Conservation (phyloP, 2,888 invertebrate genomes). For the Eilema sororculum region DNA sequence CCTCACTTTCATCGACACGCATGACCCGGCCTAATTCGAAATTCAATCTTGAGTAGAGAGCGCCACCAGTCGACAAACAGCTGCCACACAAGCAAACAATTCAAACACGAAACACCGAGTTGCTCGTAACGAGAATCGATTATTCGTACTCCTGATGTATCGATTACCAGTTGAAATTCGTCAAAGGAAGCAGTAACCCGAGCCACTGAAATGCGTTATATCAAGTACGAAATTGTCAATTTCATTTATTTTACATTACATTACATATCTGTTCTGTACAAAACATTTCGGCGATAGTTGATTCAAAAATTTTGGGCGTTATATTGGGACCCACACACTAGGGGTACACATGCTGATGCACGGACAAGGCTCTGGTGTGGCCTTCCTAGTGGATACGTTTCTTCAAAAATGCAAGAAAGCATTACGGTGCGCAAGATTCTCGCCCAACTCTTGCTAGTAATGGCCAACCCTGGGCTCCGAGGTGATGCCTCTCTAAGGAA, state of each 20-base stretch:
- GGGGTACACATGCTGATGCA: no score
- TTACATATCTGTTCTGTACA: no score
- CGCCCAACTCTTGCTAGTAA: no score
- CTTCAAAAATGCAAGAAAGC: no score
- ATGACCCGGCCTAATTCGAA: constrained; percentile 53
- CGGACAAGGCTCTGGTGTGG: no score
- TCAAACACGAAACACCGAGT: constrained; percentile 37
- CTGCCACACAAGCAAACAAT: constrained; percentile 44
- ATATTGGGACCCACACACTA: no score
- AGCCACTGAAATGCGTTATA: neutral
- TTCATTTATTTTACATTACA: neutral
- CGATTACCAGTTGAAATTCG: constrained; percentile 10
- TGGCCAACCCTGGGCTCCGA: no score
- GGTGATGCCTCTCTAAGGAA: neutral
- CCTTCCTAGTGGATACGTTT: no score
- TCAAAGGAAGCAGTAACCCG: constrained; percentile 2
- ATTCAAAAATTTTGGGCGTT: no score
- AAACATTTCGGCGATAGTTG: no score
- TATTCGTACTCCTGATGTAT: constrained; percentile 33
- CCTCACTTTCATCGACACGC: constrained; percentile 46
- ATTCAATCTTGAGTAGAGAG: constrained; percentile 57
- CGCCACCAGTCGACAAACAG: constrained; percentile 48
- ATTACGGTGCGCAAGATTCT: no score
- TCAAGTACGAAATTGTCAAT: neutral
- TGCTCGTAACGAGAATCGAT: constrained; percentile 42